phyloP scores from a whole-genome alignment of 2,113 vertebrate species.

The Scolopax mira region DNA sequence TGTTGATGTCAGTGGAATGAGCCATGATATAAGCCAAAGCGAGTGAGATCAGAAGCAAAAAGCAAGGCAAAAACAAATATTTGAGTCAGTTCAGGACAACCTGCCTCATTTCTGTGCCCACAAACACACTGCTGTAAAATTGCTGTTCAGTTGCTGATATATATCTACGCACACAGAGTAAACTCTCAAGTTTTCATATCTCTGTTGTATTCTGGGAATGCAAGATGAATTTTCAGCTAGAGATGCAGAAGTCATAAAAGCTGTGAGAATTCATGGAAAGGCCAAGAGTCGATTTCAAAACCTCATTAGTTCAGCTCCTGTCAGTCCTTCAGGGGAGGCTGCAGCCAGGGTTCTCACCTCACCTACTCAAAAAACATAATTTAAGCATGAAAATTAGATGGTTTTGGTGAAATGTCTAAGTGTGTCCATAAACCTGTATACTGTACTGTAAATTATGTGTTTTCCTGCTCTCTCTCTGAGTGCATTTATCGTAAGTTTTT shows the following conservation, averaged over 20 bases:
- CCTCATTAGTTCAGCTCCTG: neutral
- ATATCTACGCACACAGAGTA: neutral
- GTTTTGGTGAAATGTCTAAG: neutral
- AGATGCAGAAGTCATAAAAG: neutral
- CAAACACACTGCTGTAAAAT: neutral
- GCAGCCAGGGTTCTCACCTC: slow-evolving; percentile 20
- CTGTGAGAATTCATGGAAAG: neutral
- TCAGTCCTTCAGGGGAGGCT: neutral
- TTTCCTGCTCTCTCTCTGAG: neutral
- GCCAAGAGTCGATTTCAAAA: slow-evolving; percentile 2
- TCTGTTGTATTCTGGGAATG: neutral
- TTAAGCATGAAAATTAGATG: neutral
- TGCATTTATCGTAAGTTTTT: neutral
- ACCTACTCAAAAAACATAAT: neutral
- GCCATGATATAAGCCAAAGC: neutral
- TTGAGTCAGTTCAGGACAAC: neutral
- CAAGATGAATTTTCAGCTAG: neutral
- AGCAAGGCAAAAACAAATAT: neutral
- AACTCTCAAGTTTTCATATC: neutral
- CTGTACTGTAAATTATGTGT: neutral
- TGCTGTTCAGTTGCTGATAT: neutral
- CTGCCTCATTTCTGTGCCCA: neutral
- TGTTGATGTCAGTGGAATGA: neutral
- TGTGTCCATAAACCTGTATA: neutral
- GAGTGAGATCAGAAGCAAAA: neutral